Evolutionary conservation across 2,797 vertebrate species (phyloP).

Genomic region (Eurystomus glaucurus): DNA sequence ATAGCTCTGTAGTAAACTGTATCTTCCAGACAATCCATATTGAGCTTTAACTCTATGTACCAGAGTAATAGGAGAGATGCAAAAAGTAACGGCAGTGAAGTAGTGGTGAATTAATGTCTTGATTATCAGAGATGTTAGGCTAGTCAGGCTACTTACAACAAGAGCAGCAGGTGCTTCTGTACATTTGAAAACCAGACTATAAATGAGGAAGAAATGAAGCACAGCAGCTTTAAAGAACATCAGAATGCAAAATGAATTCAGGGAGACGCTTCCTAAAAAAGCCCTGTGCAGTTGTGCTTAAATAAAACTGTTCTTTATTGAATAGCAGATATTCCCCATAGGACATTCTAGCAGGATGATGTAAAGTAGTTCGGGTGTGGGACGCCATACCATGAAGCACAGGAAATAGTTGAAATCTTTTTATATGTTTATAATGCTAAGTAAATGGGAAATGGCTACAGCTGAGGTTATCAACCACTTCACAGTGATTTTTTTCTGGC

Average conservation of each 20-base stretch:
- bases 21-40: not conserved
- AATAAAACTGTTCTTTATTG: slow-evolving; percentile 77
- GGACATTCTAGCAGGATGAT: slow-evolving; percentile 83
- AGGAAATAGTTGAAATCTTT: slow-evolving; percentile 85
- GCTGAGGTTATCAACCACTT: slow-evolving; percentile 76
- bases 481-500: slow-evolving; percentile 74
- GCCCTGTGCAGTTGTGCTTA: slow-evolving; percentile 23
- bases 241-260: slow-evolving; percentile 16
- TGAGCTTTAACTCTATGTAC: not conserved
- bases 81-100: not conserved
- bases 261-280: slow-evolving; percentile 40
- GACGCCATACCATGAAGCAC: slow-evolving; percentile 82
- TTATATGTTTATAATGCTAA: slow-evolving; percentile 83
- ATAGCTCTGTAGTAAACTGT: not conserved
- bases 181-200: not conserved
- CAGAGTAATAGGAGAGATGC: not conserved
- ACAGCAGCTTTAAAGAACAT: not conserved
- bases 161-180: not conserved
- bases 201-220: not conserved
- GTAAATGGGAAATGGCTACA: slow-evolving; percentile 79
- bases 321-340: slow-evolving; percentile 73
- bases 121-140: not conserved
- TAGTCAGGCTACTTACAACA: not conserved
- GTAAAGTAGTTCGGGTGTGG: slow-evolving; percentile 83
- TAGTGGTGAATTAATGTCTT: not conserved